Conservation (phyloP, 2,113 vertebrate species). For the Patagioenas fasciata region DNA sequence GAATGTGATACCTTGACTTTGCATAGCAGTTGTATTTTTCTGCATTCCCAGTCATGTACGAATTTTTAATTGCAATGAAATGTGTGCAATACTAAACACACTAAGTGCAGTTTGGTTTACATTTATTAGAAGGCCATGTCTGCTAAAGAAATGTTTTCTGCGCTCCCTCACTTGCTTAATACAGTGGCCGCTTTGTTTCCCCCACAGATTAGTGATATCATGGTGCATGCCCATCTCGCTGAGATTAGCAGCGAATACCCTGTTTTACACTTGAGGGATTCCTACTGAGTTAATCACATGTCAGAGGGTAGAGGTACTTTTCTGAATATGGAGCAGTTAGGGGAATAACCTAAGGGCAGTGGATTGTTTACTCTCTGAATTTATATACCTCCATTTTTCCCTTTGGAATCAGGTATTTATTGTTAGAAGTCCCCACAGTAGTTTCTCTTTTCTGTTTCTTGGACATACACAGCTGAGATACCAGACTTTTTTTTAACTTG, state of each 20-base stretch:
- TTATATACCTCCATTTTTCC: neutral
- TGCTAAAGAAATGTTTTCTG: neutral
- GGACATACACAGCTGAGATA: neutral
- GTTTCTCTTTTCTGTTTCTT: neutral
- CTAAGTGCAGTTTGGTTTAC: neutral
- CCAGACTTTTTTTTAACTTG: neutral
- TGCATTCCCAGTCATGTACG: neutral
- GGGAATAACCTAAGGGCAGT: neutral
- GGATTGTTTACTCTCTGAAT: neutral
- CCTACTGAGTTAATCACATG: neutral
- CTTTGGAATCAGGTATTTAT: neutral
- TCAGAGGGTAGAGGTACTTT: neutral
- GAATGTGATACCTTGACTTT: neutral
- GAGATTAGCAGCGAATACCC: neutral
- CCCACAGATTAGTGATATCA: neutral
- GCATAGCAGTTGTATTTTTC: neutral
- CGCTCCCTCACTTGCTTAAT: neutral
- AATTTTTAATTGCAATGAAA: neutral
- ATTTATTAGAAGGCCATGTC: neutral
- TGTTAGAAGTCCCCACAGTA: neutral
- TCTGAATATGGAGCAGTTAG: neutral
- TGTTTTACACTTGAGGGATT: neutral
- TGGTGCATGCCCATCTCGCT: neutral
- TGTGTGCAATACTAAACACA: neutral
- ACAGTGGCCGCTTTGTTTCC: neutral